Evolutionary conservation across 1,140 invertebrate species (phyloP), one percentile per base, ranked within the genome.

Genomic region (Lasioglossum baleicum): DNA sequence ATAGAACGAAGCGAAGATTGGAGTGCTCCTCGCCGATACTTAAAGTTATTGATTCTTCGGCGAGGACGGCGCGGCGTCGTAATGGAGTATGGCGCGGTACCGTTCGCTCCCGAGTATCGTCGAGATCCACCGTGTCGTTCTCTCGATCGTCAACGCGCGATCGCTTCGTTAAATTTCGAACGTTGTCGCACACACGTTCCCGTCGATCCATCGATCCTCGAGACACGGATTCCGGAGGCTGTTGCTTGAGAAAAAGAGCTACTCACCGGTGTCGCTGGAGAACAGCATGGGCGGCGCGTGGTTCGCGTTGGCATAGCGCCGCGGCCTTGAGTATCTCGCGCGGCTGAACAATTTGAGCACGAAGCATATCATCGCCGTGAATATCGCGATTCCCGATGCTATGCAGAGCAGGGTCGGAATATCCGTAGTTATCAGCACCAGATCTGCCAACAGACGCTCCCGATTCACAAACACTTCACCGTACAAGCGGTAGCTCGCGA

Each of bases 291-390:
- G 96, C 75, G 96, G 96, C 63, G 96, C 95, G 84, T 97, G 94
- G 85, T 96, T 95, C 48, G 96, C 96, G 92, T 97, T 96, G 60
- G 96, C 96, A 86, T 96, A 96, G 89, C 96, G 96, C 73, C 96
- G 94, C 69, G 96, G 95, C 83, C 95, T 94, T 76, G 94, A 94
- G 90, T 95, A 96, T 88, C 96, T 94, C 70, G 94, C 94, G 81
- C 94, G 92, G 22, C 95, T 95, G 92, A 97, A 98, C 76, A 98
- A 93, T 90, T 97, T 96, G 84, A 98, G 92, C 75, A 97, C 97
- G 94, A 97, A 96, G 93, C 97, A 97, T 84, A 97, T 96, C 83
- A 97, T 94, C 40, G 95, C 96, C 11, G 96, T 96, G 87, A 98
- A 94, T 88, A 97, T 95, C 68, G 96, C 96, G 89, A 98, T 96